phyloP scores from a whole-genome alignment of 2,113 vertebrate genomes.

The Channa maculata region DNA sequence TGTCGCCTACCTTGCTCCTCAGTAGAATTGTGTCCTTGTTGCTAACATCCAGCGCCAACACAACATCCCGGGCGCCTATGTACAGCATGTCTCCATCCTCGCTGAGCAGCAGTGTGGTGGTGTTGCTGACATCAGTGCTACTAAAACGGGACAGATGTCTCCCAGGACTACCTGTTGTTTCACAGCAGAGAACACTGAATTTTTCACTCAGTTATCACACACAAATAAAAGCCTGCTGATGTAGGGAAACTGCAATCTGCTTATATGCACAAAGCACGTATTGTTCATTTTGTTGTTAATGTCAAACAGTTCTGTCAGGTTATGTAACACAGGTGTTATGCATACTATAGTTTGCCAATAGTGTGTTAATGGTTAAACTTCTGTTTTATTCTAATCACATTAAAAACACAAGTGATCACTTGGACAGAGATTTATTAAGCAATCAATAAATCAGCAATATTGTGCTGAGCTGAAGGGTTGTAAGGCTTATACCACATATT shows the following conservation, averaged over 20 bases:
- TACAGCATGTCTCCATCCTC: constrained; percentile 71
- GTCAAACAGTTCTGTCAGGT: not conserved
- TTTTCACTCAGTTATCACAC: not conserved
- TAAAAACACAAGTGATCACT: no score
- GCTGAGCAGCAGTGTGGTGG: constrained; percentile 82
- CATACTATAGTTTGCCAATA: no score
- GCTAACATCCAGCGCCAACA: constrained; percentile 78
- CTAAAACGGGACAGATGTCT: constrained; percentile 70
- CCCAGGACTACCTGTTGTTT: constrained; percentile 73
- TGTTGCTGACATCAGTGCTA: constrained; percentile 71
- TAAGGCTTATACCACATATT: no score
- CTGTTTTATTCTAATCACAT: no score
- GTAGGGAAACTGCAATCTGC: fast-evolving
- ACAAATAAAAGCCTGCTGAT: not conserved
- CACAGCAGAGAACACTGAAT: constrained; percentile 5
- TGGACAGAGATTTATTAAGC: no score
- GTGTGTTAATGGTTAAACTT: no score
- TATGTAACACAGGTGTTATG: no score
- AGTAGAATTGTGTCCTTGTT: constrained; percentile 61
- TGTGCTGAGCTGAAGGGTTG: no score
- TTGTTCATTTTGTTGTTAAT: not conserved
- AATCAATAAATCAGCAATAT: no score
- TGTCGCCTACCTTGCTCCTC: constrained; percentile 69
- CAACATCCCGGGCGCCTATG: constrained; percentile 79
- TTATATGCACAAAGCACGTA: not conserved